These are phyloP conservation scores for Tapirus indicus DNA, from an alignment of 2,797 vertebrate species.

Conservation along the genomic window DNA sequence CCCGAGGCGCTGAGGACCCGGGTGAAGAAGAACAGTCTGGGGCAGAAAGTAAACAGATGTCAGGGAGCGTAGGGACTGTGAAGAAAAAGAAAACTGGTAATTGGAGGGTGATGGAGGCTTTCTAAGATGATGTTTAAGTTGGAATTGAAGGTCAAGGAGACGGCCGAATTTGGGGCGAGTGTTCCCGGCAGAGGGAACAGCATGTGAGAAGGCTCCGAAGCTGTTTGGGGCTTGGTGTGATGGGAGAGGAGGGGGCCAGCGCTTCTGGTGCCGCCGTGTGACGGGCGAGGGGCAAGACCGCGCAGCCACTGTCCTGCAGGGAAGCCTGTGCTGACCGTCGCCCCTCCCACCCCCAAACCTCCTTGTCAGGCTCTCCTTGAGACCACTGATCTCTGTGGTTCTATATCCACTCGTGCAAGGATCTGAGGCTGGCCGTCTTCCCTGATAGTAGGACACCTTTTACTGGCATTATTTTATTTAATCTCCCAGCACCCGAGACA, in stretches of 20 bases:
- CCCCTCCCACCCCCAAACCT: background rate
- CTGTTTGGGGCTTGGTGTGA: background rate
- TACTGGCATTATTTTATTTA: background rate
- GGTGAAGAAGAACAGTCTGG: background rate
- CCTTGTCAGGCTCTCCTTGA: background rate
- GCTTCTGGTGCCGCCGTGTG: background rate
- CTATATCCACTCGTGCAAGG: too few relatives aligned
- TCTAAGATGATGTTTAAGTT: background rate
- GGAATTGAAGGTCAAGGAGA: background rate
- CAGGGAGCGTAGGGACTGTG: background rate
- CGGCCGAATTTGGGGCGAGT: background rate
- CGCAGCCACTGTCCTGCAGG: background rate
- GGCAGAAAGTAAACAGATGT: background rate
- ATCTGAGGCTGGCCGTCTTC: background rate
- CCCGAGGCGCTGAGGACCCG: background rate
- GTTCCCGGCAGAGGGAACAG: background rate
- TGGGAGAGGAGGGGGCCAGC: background rate
- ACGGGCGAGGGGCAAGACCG: rapidly evolving
- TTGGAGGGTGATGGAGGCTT: background rate
- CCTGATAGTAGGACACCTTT: rapidly evolving
- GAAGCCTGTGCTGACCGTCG: background rate
- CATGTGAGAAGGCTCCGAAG: background rate
- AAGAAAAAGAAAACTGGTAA: background rate
- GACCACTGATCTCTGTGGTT: background rate
- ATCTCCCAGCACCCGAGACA: background rate